phyloP scores from a whole-genome alignment of 2,797 vertebrate species.

The Coranthus polyacanthus region DNA sequence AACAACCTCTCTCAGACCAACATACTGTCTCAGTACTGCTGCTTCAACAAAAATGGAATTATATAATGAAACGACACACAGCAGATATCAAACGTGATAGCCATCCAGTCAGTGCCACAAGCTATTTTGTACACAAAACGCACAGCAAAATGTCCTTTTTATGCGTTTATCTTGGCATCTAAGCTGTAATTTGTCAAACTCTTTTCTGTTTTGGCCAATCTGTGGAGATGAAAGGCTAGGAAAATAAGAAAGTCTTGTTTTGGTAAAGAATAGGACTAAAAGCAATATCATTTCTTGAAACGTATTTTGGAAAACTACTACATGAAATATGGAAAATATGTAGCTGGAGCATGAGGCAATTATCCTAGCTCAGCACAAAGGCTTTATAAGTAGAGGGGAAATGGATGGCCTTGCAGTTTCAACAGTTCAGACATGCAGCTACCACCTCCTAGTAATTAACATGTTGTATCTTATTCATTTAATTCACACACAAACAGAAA shows the following conservation, averaged over 20 bases:
- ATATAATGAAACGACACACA: neutral
- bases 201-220: too few relatives aligned
- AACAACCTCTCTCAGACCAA: too few relatives aligned
- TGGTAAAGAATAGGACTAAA: too few relatives aligned
- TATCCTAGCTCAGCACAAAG: slow-evolving; percentile 2
- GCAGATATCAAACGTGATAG: neutral
- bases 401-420: neutral
- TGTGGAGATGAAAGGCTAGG: too few relatives aligned
- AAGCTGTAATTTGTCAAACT: too few relatives aligned
- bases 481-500: neutral
- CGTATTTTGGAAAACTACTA: too few relatives aligned
- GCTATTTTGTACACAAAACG: neutral
- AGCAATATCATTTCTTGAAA: too few relatives aligned
- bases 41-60: neutral
- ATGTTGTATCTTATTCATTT: neutral
- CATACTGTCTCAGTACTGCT: neutral
- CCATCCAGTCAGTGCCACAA: neutral
- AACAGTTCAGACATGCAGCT: too few relatives aligned
- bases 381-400: too few relatives aligned
- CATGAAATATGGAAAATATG: neutral
- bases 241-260: too few relatives aligned
- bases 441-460: neutral
- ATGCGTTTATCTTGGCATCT: too few relatives aligned
- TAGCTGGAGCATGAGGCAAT: neutral
- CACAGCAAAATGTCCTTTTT: neutral